Evolutionary conservation across 2,888 invertebrate genomes (phyloP), one percentile per base, ranked within the genome.

Genomic region (Morinoia aosen): DNA sequence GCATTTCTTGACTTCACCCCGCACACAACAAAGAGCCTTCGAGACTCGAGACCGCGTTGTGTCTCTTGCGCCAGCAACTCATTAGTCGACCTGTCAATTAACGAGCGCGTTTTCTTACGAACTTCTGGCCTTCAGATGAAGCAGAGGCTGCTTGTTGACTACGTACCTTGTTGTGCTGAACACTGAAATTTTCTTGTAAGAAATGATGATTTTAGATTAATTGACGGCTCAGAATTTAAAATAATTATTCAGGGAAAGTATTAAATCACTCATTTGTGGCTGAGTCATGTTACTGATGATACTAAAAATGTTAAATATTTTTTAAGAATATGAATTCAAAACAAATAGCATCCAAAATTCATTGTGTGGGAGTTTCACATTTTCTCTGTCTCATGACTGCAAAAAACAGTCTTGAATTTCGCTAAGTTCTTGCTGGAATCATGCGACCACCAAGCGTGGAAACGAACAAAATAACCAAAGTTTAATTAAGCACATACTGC

Each of bases 1-100:
- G 76, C 76, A 76, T 10, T 16, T 76, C 33, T 76, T 76, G 76
- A 76, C 76, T 76, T 33, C 33, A 33, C 25, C 76, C 76, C 8
- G 14, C 76, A 19, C 76, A 25, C 76, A 8, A 76, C 25, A 33
- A 8, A 33, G 76, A 25, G 76, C 76, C 33, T 76, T 76, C 33
- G 76, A 76, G 76, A 76, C 76, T 33, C 76, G 39, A n/a, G n/a
- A n/a, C n/a, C 7, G 90, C 40, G 11, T 90, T 48, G 40, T 40
- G 90, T 90, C 90, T 40, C 90, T 90, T 90, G 40, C 33, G 90
- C 14, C 39, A 1, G 25, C 40, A 48, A 90, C 90, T 90, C 90
- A 90, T 90, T 90, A 48, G 90, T 90, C 48, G 90, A 48, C 90
- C 90, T 90, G 90, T 90, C 90, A 90, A 90, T 90, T 90, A 90